A percentile compares a stretch with the other conserved stretches of the same genome.
phyloP scores from a whole-genome alignment of 2,113 vertebrate genomes.

The Coregonus clupeaformis region DNA sequence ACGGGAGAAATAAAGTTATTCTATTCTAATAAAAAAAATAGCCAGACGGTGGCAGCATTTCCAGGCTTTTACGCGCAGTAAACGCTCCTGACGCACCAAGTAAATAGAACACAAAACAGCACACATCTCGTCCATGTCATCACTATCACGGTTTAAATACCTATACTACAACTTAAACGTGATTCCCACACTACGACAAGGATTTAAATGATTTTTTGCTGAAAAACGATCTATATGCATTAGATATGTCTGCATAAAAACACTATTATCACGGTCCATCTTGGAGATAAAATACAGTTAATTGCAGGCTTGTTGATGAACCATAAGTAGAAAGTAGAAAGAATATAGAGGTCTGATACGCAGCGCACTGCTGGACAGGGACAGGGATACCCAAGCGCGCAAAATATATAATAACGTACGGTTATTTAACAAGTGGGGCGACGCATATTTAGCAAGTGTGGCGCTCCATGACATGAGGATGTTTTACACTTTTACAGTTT shows the following conservation, averaged over 20 bases:
- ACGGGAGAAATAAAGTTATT: background rate
- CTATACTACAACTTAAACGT: constrained; percentile 19
- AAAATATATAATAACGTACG: background rate
- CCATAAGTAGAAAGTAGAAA: background rate
- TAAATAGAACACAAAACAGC: background rate
- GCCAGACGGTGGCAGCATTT: constrained; percentile 64
- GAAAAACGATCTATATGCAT: too few relatives aligned
- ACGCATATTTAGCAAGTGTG: background rate
- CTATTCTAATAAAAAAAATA: background rate
- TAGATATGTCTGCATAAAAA: too few relatives aligned
- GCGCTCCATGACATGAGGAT: background rate
- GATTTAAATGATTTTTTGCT: background rate
- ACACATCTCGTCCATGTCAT: background rate
- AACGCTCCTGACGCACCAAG: constrained; percentile 39
- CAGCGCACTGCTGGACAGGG: background rate
- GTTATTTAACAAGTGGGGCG: background rate
- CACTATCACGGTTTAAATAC: constrained; percentile 22
- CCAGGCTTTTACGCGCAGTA: constrained; percentile 5
- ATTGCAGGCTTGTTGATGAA: background rate
- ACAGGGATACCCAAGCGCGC: background rate
- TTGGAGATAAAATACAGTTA: too few relatives aligned
- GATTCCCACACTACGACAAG: background rate
- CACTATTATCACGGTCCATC: too few relatives aligned
- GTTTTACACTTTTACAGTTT: background rate
- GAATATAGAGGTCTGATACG: background rate